Evolutionary conservation across 2,888 invertebrate genomes (phyloP).

Genomic region (Eucriotettix oculatus): DNA sequence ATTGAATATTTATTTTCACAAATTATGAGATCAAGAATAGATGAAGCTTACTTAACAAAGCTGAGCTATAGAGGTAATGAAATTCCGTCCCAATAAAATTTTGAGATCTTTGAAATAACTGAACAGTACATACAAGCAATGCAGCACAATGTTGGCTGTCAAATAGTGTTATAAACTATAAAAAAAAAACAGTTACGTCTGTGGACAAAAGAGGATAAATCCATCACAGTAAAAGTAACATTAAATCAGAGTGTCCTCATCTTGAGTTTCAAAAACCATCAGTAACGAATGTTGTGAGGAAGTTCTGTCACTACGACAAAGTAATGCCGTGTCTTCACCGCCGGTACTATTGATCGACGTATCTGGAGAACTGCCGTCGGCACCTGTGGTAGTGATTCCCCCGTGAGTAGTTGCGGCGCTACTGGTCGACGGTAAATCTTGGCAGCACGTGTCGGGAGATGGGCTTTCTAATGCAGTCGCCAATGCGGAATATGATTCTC

Average conservation of each 20-base stretch:
- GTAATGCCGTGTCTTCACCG: constrained; percentile 31
- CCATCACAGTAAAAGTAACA: too few relatives aligned
- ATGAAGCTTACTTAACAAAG: too few relatives aligned
- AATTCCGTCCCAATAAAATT: too few relatives aligned
- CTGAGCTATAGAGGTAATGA: too few relatives aligned
- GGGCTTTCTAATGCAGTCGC: constrained; percentile 40
- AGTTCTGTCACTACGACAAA: constrained; percentile 17
- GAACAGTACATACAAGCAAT: neutral
- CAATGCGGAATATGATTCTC: constrained; percentile 42
- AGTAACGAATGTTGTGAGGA: constrained; percentile 56
- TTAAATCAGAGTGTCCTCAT: constrained; percentile 74
- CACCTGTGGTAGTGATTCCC: constrained; percentile 21
- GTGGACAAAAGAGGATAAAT: too few relatives aligned
- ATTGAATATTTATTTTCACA: too few relatives aligned
- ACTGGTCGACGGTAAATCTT: constrained; percentile 35
- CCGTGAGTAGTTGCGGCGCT: constrained; percentile 28
- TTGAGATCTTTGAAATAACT: too few relatives aligned
- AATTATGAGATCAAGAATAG: too few relatives aligned
- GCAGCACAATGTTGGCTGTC: neutral
- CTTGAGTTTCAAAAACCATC: constrained; percentile 62
- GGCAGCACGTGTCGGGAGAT: constrained; percentile 35
- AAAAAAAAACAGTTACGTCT: too few relatives aligned
- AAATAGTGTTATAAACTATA: neutral
- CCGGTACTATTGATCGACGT: constrained; percentile 42
- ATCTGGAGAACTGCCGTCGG: constrained; percentile 35